Evolutionary conservation across 2,797 vertebrate genomes (phyloP), one percentile per base, ranked within the genome.

Genomic region (Vultur gryphus): DNA sequence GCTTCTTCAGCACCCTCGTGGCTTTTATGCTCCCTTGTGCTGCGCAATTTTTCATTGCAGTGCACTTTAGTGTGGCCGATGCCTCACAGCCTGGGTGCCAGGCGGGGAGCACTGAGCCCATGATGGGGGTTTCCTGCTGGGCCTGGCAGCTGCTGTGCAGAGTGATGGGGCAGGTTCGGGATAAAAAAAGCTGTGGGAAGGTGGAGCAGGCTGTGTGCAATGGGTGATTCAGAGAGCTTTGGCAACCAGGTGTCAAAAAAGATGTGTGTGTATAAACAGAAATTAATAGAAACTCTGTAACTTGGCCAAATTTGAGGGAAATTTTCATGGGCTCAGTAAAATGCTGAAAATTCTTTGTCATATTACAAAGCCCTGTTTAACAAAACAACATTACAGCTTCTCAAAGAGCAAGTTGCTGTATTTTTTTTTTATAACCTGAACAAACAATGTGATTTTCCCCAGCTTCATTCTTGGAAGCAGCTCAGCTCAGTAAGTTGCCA

Each of bases 21-120:
- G 16, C n/a, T 44, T 57, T 61, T 49, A 11, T 33, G 26, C 33
- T 84, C 19, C 58, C 24, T 71, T 20, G 16, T 8, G 3, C n/a
- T 2, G 2, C 0, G 0, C 19, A 11, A 1, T 25, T n/a, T 51
- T 70, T 28, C 31, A 24, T 2, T 44, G 11, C 44, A 25, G 72
- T 17, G 65, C 43, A 12, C 9, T 10, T 25, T 7, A 39, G 58
- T 4, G n/a, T 39, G 51, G 20, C 43, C 2, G 3, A 25, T 58
- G 58, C 52, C 14, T 6, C 23, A 6, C 43, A 49, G 65, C 37
- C 28, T 29, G 39, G 37, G 26, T 39, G 31, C 57, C 35, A 48
- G 37, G 35, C 3, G 0, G 33, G 59, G 35, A 64, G 35, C 15
- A 9, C 35, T 15, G 48, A 35, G 26, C 55, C 41, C 26, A 6